Percentiles rank a stretch among this genome's conserved stretches.
These are phyloP conservation scores for Kobus ellipsiprymnus DNA, from an alignment of 2,113 vertebrate species.

Conservation along the genomic window DNA sequence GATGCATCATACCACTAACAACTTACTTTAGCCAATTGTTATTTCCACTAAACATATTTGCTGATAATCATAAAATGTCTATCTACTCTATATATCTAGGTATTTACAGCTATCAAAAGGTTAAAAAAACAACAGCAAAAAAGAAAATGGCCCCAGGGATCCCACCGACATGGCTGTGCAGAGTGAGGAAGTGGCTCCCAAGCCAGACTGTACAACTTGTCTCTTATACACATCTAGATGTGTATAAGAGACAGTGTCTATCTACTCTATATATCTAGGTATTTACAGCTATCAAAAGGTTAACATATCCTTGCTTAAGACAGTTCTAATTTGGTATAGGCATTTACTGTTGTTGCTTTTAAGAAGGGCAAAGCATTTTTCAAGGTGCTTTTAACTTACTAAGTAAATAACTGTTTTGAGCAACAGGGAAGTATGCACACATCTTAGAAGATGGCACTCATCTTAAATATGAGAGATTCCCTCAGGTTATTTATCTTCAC, in stretches of 20 bases:
- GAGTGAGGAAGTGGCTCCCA: no score
- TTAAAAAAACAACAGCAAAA: no score
- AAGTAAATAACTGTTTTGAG: not conserved
- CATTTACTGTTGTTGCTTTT: not conserved
- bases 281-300: not conserved
- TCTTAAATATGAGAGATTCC: not conserved
- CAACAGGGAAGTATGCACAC: not conserved
- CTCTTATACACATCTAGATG: no score
- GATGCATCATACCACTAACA: not conserved
- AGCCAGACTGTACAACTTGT: no score
- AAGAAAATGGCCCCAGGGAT: no score
- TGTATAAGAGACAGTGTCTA: no score
- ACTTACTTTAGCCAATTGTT: not conserved
- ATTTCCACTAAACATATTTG: not conserved
- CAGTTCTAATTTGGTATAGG: not conserved
- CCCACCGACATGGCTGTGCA: no score
- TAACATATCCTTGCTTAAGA: not conserved
- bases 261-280: not conserved
- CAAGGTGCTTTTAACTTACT: not conserved
- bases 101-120: not conserved
- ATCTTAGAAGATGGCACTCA: not conserved
- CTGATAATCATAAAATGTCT: not conserved
- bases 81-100: not conserved
- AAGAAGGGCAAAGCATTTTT: not conserved
- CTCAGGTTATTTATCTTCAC: not conserved